Base-by-base conservation (phyloP, 2,113 vertebrate species). In the Hippocampus mohnikei region DNA sequence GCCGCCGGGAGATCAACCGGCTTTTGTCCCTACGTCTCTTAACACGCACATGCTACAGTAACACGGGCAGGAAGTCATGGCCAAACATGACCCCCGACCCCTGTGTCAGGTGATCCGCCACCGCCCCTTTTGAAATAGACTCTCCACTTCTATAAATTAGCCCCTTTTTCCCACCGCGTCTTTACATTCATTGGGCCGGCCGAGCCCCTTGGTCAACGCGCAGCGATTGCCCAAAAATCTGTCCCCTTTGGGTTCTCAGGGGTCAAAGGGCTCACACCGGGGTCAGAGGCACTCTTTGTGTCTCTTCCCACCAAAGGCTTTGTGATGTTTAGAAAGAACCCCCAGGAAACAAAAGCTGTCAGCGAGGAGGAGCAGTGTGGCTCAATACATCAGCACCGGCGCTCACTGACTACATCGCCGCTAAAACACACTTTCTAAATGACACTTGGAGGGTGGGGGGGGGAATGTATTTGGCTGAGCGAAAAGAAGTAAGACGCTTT, bases 11-110 rank as follows among this genome's bases (percentile, higher is more conserved):
- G 94, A 94, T 96, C 93, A 95, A 89, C 92, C 93, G 89, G 82
- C 84, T 92, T 94, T 87, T 85, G 89, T 95, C 93, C 91, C 72
- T 64, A 88, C 91, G 91, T 89, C 91, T 91, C 89, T 92, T 94
- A 93, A 95, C 93, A 95, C 94, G 90, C 93, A 97, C 95, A 97
- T 95, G 95, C 96, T 98, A 98, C 97, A 96, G 96, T 99, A 98
- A 95, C 94, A 89, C 91, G 90, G 89, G 89, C 91, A 90, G 90
- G 92, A 95, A 95, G 94, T 95, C 92, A 89, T 92, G 93, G 88
- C 94, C 92, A 96, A 96, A 96, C 92, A 95, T 53, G 88, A 94
- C 95, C 96, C 87, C 79, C 95, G 94, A 95, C 95, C 96, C 71
- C 73, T 0, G 78, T 95, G 95, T 97, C 95, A 97, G 95, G 95